Evolutionary conservation across 92 coral and sea anemone species (phyloP).

Genomic region (Scolanthus callimorphus): DNA sequence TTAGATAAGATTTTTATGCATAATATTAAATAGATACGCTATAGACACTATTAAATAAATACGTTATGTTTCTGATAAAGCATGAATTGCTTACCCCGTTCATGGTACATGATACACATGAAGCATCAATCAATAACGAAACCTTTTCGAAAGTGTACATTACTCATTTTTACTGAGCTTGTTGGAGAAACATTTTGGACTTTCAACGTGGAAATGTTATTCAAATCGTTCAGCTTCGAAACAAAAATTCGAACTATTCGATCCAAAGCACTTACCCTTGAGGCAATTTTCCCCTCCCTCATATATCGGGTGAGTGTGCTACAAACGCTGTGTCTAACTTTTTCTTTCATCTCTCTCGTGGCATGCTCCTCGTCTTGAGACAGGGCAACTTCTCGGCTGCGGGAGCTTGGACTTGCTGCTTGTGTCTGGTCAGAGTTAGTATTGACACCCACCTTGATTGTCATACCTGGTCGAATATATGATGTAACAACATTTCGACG

Average conservation of each 20-base stretch:
- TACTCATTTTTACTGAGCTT: too few species aligned
- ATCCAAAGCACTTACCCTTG: constrained; percentile 24
- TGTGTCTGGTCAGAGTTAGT: neutral
- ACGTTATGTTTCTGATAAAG: neutral
- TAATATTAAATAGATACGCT: neutral
- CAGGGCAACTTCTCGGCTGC: neutral
- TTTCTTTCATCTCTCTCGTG: constrained; percentile 23
- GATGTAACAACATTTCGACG: constrained; percentile 43
- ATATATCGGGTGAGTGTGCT: constrained; percentile 41
- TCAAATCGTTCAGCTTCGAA: too few species aligned
- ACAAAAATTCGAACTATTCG: neutral
- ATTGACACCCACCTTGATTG: constrained; percentile 14
- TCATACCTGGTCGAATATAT: constrained; percentile 12
- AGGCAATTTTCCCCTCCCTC: constrained; percentile 17
- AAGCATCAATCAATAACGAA: too few species aligned
- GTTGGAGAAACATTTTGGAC: too few species aligned
- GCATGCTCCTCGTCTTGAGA: constrained; percentile 1
- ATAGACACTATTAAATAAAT: neutral
- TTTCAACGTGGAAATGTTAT: too few species aligned
- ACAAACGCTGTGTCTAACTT: constrained; percentile 54
- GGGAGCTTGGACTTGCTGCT: neutral
- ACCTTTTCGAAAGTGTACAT: too few species aligned
- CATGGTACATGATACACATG: constrained; percentile 1
- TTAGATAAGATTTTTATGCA: neutral
- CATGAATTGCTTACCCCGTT: too few species aligned